Evolutionary conservation across 2,113 vertebrate species (phyloP).

Genomic region (Nibea albiflora): DNA sequence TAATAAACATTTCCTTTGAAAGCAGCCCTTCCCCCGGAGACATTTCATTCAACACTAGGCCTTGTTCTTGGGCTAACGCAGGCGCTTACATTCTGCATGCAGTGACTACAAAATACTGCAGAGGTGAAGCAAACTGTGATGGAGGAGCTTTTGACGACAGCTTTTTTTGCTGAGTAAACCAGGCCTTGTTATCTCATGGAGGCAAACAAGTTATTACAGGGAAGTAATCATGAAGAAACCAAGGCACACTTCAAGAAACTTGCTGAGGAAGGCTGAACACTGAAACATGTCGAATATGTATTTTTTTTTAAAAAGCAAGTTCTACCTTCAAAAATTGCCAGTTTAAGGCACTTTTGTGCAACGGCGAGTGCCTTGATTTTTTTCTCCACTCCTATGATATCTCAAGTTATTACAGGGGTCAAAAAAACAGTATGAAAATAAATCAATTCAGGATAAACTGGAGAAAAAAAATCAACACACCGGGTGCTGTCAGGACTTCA

Average conservation of each 20-base stretch:
- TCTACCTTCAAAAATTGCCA: no score
- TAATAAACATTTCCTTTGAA: neutral
- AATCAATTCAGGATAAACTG: neutral
- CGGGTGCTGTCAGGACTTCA: neutral
- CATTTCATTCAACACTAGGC: constrained; percentile 10
- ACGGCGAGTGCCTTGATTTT: no score
- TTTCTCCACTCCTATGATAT: no score
- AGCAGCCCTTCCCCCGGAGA: neutral
- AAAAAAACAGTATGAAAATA: neutral
- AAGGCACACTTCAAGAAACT: no score
- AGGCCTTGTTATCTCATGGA: no score
- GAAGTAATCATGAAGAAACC: no score
- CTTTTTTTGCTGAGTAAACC: neutral
- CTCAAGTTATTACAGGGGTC: neutral
- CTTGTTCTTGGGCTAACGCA: constrained; percentile 19
- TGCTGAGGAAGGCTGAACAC: no score
- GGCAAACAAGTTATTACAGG: neutral
- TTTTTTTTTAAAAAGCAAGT: no score
- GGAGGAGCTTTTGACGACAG: constrained; percentile 9
- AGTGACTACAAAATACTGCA: neutral
- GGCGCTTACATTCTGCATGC: neutral
- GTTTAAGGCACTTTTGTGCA: no score
- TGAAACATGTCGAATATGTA: no score
- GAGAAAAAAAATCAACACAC: neutral
- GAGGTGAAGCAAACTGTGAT: neutral